Conservation (phyloP, 2,888 invertebrate species). For the Scelioninae gen. 1 region DNA sequence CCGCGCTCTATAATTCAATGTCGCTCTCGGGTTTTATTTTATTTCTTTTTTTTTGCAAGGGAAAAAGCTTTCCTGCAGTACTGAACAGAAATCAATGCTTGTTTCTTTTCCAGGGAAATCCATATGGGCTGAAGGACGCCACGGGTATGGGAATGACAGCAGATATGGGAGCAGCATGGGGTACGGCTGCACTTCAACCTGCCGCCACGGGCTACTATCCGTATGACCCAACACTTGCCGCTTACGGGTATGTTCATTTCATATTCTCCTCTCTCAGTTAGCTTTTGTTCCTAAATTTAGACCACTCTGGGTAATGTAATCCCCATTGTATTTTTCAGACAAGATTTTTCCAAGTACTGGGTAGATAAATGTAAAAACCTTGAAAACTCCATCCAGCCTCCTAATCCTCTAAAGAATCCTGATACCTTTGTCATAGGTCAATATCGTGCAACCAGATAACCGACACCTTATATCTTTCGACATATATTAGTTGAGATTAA, state of each 20-base stretch:
- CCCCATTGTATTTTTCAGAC: not conserved
- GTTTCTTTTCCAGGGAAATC: constrained; percentile 91
- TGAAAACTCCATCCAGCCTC: too few relatives aligned
- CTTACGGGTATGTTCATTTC: constrained; percentile 92
- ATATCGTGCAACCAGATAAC: too few relatives aligned
- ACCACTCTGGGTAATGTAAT: not conserved
- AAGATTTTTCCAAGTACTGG: too few relatives aligned
- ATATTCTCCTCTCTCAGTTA: not conserved
- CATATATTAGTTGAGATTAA: too few relatives aligned
- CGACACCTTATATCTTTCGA: too few relatives aligned
- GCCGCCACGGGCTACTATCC: constrained; percentile 95
- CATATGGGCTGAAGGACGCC: constrained; percentile 92
- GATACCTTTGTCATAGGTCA: too few relatives aligned
- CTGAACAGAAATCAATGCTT: constrained; percentile 72
- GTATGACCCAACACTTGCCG: constrained; percentile 95
- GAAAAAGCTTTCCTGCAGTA: constrained; percentile 53
- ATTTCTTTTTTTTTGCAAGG: too few relatives aligned
- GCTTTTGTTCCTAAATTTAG: too few relatives aligned
- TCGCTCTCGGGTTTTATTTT: constrained; percentile 46
- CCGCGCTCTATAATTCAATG: constrained; percentile 45
- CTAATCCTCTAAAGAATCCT: too few relatives aligned
- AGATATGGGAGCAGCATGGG: constrained; percentile 95
- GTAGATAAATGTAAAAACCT: too few relatives aligned
- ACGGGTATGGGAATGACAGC: constrained; percentile 90
- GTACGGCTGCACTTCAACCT: constrained; percentile 94